Evolutionary conservation across 2,888 invertebrate species (phyloP), one percentile per base, ranked within the genome.

Genomic region (Beris chalybata): DNA sequence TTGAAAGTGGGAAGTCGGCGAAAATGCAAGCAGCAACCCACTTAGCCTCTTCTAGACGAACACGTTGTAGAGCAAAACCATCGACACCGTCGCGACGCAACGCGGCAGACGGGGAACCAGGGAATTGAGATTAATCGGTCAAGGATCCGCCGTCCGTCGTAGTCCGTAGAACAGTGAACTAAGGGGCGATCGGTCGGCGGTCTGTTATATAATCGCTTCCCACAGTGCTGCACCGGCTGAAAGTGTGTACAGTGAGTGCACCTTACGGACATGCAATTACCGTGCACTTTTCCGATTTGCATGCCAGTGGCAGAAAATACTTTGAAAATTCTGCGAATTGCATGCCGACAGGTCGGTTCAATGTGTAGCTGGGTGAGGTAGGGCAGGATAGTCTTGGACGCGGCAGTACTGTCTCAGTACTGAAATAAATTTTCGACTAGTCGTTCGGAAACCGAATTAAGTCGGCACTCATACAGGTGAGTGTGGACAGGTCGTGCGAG

Each of bases 41-140:
- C 22, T 22, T 22, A 22, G 22, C 22, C 22, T 22, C 22, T 22
- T 3, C 22, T 22, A 22, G 22, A 1, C 22, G 22, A 22, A 22
- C 22, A 22, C 22, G 22, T 22, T 22, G 22, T 22, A 22, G 22
- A 22, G 22, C 22, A 22, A 22, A 22, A 22, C 22, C 22, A 22
- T 22, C 22, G 22, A 22, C 22, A 22, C 22, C 22, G 22, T 2
- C 22, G 22, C 22, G 22, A 22, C 22, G 22, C 22, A 22, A 22
- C 22, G 22, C 22, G 56, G 45, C 55, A 48, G 22, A 64, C 56
- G 45, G 50, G 56, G 55, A 67, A 57, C 50, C 53, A 48, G 50
- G 45, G 54, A 64, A 70, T 68, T 64, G 70, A 70, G 70, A 70
- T 68, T 70, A 68, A 63, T 68, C 70, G 70, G 70, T 68, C 70